Evolutionary conservation across 2,113 vertebrate species (phyloP).

Genomic region (Nothocercus nigrocapillus): DNA sequence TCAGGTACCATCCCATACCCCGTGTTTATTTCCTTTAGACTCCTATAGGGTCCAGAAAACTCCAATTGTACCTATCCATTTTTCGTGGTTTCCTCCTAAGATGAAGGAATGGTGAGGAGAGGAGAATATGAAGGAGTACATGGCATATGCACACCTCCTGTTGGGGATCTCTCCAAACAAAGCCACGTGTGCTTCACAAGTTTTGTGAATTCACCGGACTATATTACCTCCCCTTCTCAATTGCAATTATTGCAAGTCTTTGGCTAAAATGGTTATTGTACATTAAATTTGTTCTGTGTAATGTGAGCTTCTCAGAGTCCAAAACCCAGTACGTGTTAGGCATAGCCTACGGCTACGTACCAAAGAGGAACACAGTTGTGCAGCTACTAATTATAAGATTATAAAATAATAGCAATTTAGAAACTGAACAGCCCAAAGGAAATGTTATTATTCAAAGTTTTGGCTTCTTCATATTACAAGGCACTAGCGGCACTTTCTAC

Average conservation of each 20-base stretch:
- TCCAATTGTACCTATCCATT: neutral
- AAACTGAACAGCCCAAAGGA: neutral
- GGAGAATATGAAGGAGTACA: neutral
- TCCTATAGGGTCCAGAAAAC: neutral
- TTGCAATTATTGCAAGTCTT: fast-evolving
- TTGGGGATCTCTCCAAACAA: neutral
- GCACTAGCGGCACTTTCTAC: neutral
- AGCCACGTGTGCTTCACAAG: neutral
- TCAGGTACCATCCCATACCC: neutral
- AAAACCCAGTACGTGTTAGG: neutral
- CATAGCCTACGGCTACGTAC: neutral
- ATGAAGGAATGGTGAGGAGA: neutral
- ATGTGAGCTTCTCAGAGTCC: neutral
- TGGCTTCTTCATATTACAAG: neutral
- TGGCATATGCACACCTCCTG: fast-evolving
- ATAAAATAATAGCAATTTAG: neutral
- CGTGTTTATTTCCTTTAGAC: neutral
- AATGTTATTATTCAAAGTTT: constrained; percentile 25
- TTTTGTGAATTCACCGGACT: neutral
- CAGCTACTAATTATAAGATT: constrained; percentile 6
- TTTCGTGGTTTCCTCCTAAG: neutral
- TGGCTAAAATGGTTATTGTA: neutral
- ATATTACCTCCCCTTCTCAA: neutral
- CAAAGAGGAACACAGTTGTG: neutral
- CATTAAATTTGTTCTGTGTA: neutral